phyloP scores from a whole-genome alignment of 2,797 vertebrate species.

The Falco peregrinus region DNA sequence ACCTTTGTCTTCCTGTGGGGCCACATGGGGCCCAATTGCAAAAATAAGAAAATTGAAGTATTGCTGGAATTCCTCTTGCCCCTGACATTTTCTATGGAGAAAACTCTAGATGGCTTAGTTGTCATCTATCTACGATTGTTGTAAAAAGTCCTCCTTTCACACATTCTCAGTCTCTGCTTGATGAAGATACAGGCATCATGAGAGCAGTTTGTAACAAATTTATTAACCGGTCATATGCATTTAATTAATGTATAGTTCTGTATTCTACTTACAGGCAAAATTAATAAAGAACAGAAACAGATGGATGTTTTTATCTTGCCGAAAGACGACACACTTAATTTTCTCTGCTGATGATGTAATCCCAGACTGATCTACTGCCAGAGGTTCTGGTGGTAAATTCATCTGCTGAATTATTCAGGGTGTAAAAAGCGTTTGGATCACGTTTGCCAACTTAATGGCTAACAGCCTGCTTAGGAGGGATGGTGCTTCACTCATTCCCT shows the following conservation, averaged over 20 bases:
- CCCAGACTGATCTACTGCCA: conserved; percentile 11
- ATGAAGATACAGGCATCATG: not conserved
- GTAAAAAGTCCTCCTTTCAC: not conserved
- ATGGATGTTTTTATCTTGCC: not conserved
- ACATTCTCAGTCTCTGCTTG: not conserved
- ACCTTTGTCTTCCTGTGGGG: not conserved
- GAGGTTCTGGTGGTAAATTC: conserved; percentile 26
- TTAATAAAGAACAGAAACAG: conserved; percentile 52
- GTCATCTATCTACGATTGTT: not conserved
- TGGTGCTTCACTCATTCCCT: not conserved
- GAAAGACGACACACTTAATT: conserved; percentile 49
- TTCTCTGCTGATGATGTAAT: conserved; percentile 30
- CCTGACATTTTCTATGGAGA: not conserved
- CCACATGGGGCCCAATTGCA: fast-evolving
- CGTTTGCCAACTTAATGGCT: not conserved
- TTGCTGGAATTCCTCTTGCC: not conserved
- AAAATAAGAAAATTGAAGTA: not conserved
- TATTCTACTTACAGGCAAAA: conserved; percentile 35
- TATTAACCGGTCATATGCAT: conserved; percentile 51
- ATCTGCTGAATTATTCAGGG: conserved; percentile 9
- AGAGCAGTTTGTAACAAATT: conserved; percentile 23
- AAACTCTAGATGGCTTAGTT: not conserved
- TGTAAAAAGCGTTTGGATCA: not conserved
- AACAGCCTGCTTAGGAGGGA: not conserved
- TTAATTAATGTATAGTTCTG: conserved; percentile 56